Evolutionary conservation across 1,140 invertebrate genomes (phyloP).

Genomic region (Agrypnia vestita): DNA sequence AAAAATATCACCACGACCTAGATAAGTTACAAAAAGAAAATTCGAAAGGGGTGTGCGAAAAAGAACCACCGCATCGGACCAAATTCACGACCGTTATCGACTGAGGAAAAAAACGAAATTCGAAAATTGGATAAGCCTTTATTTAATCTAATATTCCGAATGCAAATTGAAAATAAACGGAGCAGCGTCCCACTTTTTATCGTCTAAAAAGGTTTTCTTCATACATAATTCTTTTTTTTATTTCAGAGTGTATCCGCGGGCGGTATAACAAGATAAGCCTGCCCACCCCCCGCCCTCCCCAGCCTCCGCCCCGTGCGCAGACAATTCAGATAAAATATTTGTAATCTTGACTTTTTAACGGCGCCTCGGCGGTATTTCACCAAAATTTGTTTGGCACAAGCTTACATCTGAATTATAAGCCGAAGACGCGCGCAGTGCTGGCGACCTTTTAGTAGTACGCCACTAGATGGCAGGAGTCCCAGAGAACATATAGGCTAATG

Average conservation of each 20-base stretch:
- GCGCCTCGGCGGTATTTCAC: background rate
- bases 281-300: background rate
- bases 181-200: background rate
- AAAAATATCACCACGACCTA: too few relatives aligned
- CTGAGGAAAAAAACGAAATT: background rate
- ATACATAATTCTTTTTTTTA: slow-evolving; percentile 36
- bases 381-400: background rate
- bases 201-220: slow-evolving; percentile 6
- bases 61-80: too few relatives aligned
- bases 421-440: too few relatives aligned
- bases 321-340: slow-evolving; percentile 29
- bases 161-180: slow-evolving; percentile 29
- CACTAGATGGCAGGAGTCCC: too few relatives aligned
- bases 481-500: too few relatives aligned
- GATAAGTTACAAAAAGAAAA: too few relatives aligned
- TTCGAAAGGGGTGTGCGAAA: too few relatives aligned
- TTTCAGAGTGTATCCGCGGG: slow-evolving; percentile 1
- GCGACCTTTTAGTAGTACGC: too few relatives aligned
- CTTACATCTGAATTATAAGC: background rate
- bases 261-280: slow-evolving; percentile 11
- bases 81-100: too few relatives aligned
- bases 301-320: background rate
- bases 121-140: slow-evolving; percentile 1
- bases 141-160: slow-evolving; percentile 14
- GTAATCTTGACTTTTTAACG: slow-evolving; percentile 16